These are phyloP conservation scores for Ornithoptera priamus DNA, from an alignment of 2,888 invertebrate genomes.

Conservation along the genomic window DNA sequence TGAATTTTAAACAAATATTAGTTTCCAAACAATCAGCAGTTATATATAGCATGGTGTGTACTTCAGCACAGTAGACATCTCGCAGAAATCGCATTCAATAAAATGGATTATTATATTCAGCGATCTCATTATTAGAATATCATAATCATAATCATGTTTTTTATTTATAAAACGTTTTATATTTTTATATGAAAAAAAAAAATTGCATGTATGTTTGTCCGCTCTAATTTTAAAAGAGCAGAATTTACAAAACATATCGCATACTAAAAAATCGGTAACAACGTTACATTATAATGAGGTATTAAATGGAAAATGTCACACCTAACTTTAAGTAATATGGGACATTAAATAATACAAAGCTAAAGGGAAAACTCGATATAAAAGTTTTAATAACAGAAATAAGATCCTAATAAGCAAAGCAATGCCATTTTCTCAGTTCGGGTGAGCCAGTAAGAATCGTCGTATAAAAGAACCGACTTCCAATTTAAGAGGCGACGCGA, in stretches of 20 bases:
- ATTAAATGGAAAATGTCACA: neutral
- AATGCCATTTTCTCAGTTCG: conserved; percentile 37
- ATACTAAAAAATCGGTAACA: neutral
- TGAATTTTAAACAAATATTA: no score
- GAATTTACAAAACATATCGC: neutral
- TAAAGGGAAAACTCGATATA: conserved; percentile 42
- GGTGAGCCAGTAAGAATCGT: conserved; percentile 47
- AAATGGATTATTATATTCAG: no score
- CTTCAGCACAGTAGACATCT: no score
- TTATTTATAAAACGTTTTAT: no score
- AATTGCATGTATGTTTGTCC: no score
- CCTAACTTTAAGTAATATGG: conserved; percentile 31
- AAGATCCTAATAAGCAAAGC: conserved; percentile 54
- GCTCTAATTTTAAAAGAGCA: no score
- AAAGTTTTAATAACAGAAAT: conserved; percentile 55
- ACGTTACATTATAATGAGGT: neutral
- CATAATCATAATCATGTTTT: no score
- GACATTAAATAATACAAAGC: conserved; percentile 30
- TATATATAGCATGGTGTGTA: no score
- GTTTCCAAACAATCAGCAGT: no score
- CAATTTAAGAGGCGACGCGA: conserved; percentile 69
- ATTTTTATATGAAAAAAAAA: no score
- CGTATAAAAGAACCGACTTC: conserved; percentile 59
- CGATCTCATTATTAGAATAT: no score
- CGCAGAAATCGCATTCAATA: no score